phyloP scores from a whole-genome alignment of 2,797 vertebrate genomes.

The Sus cebifrons region DNA sequence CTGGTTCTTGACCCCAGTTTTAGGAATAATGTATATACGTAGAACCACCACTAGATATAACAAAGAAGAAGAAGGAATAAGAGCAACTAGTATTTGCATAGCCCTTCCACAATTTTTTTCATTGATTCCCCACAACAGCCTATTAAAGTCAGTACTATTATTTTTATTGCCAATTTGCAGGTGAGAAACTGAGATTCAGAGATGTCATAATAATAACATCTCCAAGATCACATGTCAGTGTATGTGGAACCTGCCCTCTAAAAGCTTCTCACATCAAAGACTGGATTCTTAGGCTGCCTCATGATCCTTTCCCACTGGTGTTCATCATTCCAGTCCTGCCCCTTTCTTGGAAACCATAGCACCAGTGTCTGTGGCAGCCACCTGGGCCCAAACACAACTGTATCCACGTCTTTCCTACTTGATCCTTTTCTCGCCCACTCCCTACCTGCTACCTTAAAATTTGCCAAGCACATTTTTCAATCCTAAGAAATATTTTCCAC shows the following conservation, averaged over 20 bases:
- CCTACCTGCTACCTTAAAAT: neutral
- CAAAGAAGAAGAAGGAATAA: neutral
- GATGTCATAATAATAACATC: neutral
- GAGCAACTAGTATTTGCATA: neutral
- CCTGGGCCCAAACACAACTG: neutral
- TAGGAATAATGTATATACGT: neutral
- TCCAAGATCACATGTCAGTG: neutral
- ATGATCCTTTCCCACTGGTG: neutral
- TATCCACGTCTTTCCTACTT: neutral
- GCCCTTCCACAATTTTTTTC: neutral
- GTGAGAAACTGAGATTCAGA: neutral
- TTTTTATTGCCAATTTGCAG: neutral
- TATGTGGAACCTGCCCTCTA: neutral
- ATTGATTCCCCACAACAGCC: neutral
- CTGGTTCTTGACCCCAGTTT: slow-evolving; percentile 37
- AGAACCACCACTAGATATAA: neutral
- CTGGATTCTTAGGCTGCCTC: neutral
- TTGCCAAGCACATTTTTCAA: neutral
- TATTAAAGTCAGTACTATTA: neutral
- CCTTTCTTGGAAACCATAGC: neutral
- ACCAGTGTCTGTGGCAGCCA: neutral
- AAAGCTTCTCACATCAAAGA: neutral
- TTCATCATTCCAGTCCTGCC: neutral
- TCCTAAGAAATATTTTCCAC: neutral
- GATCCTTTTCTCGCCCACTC: neutral